phyloP scores from a whole-genome alignment of 1,140 invertebrate species.

The Drosophila chauvacae region DNA sequence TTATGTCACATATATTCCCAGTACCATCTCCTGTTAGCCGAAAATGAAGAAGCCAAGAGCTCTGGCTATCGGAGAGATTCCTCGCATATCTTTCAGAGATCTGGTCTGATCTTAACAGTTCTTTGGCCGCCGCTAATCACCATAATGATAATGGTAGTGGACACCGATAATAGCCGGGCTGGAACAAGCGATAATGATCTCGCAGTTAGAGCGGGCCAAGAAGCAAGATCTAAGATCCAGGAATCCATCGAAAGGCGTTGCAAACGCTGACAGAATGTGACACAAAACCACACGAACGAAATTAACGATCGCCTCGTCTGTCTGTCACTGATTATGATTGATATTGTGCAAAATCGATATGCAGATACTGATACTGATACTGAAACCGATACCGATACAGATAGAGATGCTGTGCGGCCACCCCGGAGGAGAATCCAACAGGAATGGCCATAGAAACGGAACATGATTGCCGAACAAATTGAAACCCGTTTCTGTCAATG shows the following conservation, averaged over 20 bases:
- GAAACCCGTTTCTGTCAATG: constrained; percentile 19
- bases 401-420: constrained; percentile 6
- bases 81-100: background rate
- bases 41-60: background rate
- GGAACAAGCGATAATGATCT: constrained; percentile 63
- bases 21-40: background rate
- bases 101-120: constrained; percentile 22
- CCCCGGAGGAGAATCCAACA: constrained; percentile 23
- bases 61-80: background rate
- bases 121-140: constrained; percentile 13
- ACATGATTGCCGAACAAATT: constrained; percentile 42
- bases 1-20: background rate
- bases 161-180: constrained; percentile 43
- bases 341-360: constrained; percentile 38
- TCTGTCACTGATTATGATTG: constrained; percentile 50
- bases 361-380: background rate
- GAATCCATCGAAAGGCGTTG: constrained; percentile 5
- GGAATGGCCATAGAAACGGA: constrained; percentile 33
- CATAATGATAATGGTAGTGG: constrained; percentile 38
- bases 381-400: background rate
- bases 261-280: constrained; percentile 45
- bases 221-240: background rate
- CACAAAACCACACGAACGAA: constrained; percentile 48
- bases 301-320: constrained; percentile 44
- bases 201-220: constrained; percentile 18